Conservation (phyloP, 2,888 invertebrate genomes). For the Drosophila siamana region DNA sequence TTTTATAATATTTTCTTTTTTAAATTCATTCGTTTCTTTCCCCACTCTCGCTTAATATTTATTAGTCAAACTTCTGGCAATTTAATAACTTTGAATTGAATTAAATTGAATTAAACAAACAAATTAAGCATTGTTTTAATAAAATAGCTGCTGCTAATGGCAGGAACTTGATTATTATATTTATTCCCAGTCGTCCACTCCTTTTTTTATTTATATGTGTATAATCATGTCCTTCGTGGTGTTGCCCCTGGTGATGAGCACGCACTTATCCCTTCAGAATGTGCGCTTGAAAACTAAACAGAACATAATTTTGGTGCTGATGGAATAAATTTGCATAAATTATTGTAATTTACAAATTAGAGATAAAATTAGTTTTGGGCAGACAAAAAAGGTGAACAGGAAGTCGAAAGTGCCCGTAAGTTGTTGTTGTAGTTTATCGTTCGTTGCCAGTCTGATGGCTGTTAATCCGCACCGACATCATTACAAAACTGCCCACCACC, state of each 20-base stretch:
- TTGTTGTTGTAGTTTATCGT: too few species aligned
- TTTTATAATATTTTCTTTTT: too few species aligned
- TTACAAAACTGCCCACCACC: constrained; percentile 25
- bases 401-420: background rate
- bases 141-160: background rate
- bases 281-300: background rate
- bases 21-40: too few species aligned
- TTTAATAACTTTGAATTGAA: too few species aligned
- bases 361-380: constrained; percentile 14
- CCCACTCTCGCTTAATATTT: too few species aligned
- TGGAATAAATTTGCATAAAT: constrained; percentile 23
- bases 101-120: too few species aligned
- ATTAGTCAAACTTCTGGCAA: too few species aligned
- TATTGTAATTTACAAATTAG: constrained; percentile 2
- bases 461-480: constrained; percentile 20
- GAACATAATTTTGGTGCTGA: background rate
- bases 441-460: too few species aligned
- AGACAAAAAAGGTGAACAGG: constrained; percentile 8
- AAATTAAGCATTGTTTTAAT: background rate
- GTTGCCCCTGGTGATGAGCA: background rate
- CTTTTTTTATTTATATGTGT: too few species aligned
- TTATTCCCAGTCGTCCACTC: background rate
- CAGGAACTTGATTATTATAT: background rate
- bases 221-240: background rate
- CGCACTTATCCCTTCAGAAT: background rate